phyloP scores from a whole-genome alignment of 2,113 vertebrate genomes.

The Notiomystis cincta region DNA sequence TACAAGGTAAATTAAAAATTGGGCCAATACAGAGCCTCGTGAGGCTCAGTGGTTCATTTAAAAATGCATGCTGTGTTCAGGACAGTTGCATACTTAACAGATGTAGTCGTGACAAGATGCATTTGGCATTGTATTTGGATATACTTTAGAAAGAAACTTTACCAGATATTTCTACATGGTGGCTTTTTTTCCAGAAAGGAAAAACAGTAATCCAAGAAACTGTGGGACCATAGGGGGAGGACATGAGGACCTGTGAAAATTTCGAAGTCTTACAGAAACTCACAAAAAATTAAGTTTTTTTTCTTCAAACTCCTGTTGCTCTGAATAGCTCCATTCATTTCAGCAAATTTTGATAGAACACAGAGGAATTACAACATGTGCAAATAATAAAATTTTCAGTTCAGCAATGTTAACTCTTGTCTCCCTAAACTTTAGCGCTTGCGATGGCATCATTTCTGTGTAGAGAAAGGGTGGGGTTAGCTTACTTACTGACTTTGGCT shows the following conservation, averaged over 20 bases:
- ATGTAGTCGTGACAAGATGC: background rate
- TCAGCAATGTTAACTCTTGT: background rate
- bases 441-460: background rate
- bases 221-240: background rate
- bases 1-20: background rate
- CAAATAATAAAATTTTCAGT: constrained; percentile 8
- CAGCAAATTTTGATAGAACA: background rate
- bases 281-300: background rate
- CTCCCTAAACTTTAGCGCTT: background rate
- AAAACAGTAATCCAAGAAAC: background rate
- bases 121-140: background rate
- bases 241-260: background rate
- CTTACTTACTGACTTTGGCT: background rate
- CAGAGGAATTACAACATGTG: constrained; percentile 9
- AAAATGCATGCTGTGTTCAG: accelerated
- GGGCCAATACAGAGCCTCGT: background rate
- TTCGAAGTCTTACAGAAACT: background rate
- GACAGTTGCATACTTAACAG: background rate
- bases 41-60: background rate
- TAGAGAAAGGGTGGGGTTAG: background rate
- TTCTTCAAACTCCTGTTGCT: background rate
- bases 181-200: background rate
- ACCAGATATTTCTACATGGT: background rate
- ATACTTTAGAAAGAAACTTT: background rate
- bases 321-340: constrained; percentile 30